Evolutionary conservation across 2,113 vertebrate species (phyloP).

Genomic region (Anolis carolinensis): DNA sequence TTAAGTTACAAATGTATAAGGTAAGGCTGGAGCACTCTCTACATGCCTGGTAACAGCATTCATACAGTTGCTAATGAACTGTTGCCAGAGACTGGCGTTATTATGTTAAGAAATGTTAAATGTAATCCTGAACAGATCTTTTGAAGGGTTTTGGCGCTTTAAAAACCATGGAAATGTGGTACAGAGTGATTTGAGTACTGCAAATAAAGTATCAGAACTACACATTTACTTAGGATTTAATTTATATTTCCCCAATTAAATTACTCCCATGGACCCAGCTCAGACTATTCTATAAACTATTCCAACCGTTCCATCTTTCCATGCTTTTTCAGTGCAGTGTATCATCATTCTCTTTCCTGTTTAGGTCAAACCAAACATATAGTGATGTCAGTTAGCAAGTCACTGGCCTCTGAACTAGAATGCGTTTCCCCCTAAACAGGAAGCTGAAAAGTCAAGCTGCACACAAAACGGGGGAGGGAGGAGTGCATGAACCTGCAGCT

Average conservation of each 20-base stretch:
- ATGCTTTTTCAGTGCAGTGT: background rate
- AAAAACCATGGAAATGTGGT: slow-evolving; percentile 49
- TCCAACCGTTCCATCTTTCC: background rate
- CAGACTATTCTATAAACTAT: background rate
- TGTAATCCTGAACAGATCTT: slow-evolving; percentile 55
- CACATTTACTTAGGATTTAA: slow-evolving; percentile 44
- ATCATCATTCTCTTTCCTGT: background rate
- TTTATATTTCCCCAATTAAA: background rate
- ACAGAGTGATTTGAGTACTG: slow-evolving; percentile 62
- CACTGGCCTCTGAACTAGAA: background rate
- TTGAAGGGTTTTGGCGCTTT: slow-evolving; percentile 60
- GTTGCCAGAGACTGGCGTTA: slow-evolving; percentile 60
- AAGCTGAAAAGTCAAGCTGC: slow-evolving; percentile 3
- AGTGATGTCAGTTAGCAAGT: background rate
- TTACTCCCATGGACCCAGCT: slow-evolving; percentile 6
- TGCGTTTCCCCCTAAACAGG: background rate
- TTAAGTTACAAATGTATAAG: slow-evolving; percentile 92
- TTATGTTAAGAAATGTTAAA: slow-evolving; percentile 58
- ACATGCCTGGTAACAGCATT: slow-evolving; percentile 79
- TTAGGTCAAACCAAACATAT: background rate
- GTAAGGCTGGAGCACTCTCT: slow-evolving; percentile 91
- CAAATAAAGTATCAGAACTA: slow-evolving; percentile 59
- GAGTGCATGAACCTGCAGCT: background rate
- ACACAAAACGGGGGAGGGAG: too few species aligned
- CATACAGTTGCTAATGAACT: slow-evolving; percentile 68